Evolutionary conservation across 1,140 invertebrate genomes (phyloP).

Genomic region (Helicoverpa zea): DNA sequence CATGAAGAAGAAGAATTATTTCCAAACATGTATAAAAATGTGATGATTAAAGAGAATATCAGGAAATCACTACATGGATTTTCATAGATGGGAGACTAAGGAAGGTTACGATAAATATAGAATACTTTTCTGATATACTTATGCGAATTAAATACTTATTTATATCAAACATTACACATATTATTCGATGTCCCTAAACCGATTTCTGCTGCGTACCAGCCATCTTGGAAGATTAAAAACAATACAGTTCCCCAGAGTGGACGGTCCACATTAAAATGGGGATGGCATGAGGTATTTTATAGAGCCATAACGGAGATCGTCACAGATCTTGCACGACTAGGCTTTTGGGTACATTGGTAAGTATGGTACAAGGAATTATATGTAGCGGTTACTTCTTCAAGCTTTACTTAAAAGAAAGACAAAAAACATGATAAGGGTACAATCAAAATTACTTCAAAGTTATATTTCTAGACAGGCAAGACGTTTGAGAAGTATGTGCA

Average conservation of each 20-base stretch:
- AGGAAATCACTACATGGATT: too few species aligned
- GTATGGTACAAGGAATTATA: not conserved
- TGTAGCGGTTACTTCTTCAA: not conserved
- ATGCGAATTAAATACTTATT: not conserved
- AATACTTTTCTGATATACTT: too few species aligned
- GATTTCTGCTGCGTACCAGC: not conserved
- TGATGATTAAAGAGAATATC: too few species aligned
- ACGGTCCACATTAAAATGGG: slow-evolving; percentile 19
- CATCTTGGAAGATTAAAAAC: slow-evolving; percentile 48
- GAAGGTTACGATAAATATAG: too few species aligned
- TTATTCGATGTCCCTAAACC: not conserved
- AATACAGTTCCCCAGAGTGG: slow-evolving; percentile 36
- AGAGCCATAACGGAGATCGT: slow-evolving; percentile 44
- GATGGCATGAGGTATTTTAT: slow-evolving; percentile 48
- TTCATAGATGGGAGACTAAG: too few species aligned
- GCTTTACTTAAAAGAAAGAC: too few species aligned
- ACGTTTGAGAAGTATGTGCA: too few species aligned
- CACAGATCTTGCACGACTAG: slow-evolving; percentile 48
- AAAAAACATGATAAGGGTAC: too few species aligned
- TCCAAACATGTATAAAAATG: too few species aligned
- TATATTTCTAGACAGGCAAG: too few species aligned
- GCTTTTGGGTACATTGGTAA: slow-evolving; percentile 36
- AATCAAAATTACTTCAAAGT: too few species aligned
- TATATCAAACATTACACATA: not conserved
- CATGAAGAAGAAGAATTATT: too few species aligned